Percentiles rank a stretch among this genome's conserved stretches.
Conservation (phyloP, 2,113 vertebrate genomes). For the Setophaga petechia region DNA sequence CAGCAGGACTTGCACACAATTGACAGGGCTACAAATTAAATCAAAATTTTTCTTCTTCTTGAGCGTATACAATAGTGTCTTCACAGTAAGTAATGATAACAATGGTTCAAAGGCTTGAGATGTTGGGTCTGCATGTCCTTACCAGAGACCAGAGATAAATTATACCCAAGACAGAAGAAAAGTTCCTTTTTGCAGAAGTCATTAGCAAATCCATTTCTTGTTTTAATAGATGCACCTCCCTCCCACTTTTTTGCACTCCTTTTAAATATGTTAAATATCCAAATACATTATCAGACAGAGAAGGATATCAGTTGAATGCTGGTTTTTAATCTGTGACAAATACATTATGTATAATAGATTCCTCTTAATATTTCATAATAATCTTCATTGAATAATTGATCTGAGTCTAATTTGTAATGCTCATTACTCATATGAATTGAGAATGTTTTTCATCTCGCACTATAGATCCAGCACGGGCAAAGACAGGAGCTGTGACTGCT, state of each 20-base stretch:
- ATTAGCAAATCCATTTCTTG: neutral
- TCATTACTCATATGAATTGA: constrained; percentile 24
- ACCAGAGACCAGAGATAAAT: neutral
- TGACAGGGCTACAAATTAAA: neutral
- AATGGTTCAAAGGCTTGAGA: neutral
- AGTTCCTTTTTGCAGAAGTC: neutral
- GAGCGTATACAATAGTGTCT: neutral
- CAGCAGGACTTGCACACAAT: neutral
- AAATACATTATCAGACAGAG: neutral
- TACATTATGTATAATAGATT: constrained; percentile 25
- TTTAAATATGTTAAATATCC: neutral
- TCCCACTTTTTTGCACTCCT: neutral
- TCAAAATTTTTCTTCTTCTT: neutral
- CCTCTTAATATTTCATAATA: constrained; percentile 53
- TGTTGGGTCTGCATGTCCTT: neutral
- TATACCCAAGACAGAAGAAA: neutral
- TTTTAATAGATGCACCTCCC: neutral
- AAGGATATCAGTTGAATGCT: neutral
- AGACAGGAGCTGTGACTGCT: fast-evolving
- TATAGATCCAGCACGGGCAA: neutral
- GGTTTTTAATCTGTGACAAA: constrained; percentile 33
- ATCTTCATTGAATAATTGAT: constrained; percentile 49
- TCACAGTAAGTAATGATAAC: neutral
- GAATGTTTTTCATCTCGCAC: constrained; percentile 6
- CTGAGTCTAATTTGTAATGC: constrained; percentile 18